These are phyloP conservation scores for Callorhinus ursinus DNA, from an alignment of 2,113 vertebrate genomes.

Conservation along the genomic window DNA sequence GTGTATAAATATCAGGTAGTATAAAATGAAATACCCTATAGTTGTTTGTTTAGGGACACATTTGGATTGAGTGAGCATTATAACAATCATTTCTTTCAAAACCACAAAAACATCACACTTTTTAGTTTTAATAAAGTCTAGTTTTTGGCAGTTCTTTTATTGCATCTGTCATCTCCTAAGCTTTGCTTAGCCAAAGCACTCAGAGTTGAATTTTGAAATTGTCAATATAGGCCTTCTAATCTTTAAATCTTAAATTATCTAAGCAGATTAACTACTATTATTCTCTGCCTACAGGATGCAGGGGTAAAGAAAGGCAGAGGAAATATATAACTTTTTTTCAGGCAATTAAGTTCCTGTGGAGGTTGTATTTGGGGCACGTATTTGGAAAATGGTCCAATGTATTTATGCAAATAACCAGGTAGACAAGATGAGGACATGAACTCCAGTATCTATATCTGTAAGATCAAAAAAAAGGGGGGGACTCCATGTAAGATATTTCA, in stretches of 20 bases:
- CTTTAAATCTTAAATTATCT: slow-evolving; percentile 73
- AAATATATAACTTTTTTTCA: slow-evolving; percentile 67
- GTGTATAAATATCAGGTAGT: slow-evolving; percentile 68
- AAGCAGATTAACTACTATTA: slow-evolving; percentile 58
- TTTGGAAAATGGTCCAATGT: slow-evolving; percentile 26
- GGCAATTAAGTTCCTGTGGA: slow-evolving; percentile 67
- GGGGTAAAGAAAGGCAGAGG: slow-evolving; percentile 34
- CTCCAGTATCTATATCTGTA: neutral
- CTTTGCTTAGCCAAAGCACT: slow-evolving; percentile 79
- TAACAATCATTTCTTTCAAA: slow-evolving; percentile 74
- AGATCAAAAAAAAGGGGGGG: neutral
- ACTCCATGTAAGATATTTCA: slow-evolving; percentile 46
- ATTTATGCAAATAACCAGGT: slow-evolving; percentile 58
- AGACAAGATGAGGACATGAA: slow-evolving; percentile 3
- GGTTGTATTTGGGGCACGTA: slow-evolving; percentile 29
- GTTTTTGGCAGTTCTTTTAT: slow-evolving; percentile 76
- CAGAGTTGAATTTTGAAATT: slow-evolving; percentile 80
- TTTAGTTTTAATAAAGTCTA: slow-evolving; percentile 64
- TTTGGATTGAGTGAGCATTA: slow-evolving; percentile 66
- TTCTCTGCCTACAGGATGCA: neutral
- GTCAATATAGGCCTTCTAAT: slow-evolving; percentile 73
- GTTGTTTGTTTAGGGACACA: slow-evolving; percentile 71
- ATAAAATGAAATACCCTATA: slow-evolving; percentile 65
- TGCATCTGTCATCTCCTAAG: slow-evolving; percentile 79
- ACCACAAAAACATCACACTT: slow-evolving; percentile 70